Evolutionary conservation across 2,797 vertebrate genomes (phyloP).

Genomic region (Cichlasoma orientale): DNA sequence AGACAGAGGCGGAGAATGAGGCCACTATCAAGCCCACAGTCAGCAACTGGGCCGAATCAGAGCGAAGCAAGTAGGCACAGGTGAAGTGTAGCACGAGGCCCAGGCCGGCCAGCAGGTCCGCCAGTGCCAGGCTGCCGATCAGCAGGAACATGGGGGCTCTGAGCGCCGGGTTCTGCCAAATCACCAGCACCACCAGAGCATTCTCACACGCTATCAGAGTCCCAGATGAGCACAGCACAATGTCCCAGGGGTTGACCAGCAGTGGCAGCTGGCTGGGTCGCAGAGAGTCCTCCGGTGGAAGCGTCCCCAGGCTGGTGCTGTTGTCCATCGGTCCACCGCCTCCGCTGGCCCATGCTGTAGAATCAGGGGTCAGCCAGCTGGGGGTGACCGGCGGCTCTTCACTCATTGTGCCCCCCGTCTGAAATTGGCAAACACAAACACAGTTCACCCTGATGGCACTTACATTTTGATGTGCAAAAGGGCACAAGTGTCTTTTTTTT

Average conservation of each 20-base stretch:
- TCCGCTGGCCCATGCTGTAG: constrained; percentile 83
- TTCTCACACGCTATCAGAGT: constrained; percentile 98
- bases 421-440: constrained; percentile 40
- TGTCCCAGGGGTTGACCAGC: constrained; percentile 97
- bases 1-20: constrained; percentile 97
- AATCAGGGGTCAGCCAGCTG: constrained; percentile 89
- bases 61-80: constrained; percentile 95
- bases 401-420: constrained; percentile 93
- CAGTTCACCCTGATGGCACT: neutral
- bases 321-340: constrained; percentile 83
- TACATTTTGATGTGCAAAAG: neutral
- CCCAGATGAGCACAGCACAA: constrained; percentile 95
- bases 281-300: constrained; percentile 79
- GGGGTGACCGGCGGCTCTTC: constrained; percentile 89
- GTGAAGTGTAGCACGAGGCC: constrained; percentile 95
- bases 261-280: constrained; percentile 84
- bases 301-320: constrained; percentile 79
- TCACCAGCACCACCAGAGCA: constrained; percentile 96
- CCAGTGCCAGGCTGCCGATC: constrained; percentile 96
- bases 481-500: neutral
- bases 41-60: constrained; percentile 92
- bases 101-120: constrained; percentile 95
- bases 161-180: constrained; percentile 96
- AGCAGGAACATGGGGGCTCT: constrained; percentile 97
- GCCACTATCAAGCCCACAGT: constrained; percentile 95